Evolutionary conservation across 2,888 invertebrate species (phyloP), one percentile per base, ranked within the genome.

Genomic region (Drosophila crucigera): DNA sequence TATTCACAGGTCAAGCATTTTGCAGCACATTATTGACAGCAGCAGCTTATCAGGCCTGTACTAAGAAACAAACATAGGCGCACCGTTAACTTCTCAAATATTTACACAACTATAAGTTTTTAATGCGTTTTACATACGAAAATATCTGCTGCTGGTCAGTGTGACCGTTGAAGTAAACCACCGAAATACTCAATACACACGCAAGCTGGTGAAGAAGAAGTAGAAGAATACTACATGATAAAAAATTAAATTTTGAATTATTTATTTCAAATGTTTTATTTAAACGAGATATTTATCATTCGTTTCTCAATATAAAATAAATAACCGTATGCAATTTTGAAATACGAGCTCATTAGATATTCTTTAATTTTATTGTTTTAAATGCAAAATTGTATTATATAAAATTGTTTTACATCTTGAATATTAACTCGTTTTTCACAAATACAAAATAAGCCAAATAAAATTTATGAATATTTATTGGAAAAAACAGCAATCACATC

Each of bases 101-200:
- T 80, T 75, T 80, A 78, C 75, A 78, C 81, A 80, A 66, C 64
- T 69, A 54, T 62, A 61, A 62, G 69, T 60, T 76, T 82, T 82
- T 85, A 80, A 83, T 85, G 85, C 85, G 85, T 85, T 85, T 85
- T 84, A 87, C 73, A 68, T 80, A 76, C 71, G 76, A 83, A 83
- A 79, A 79, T 79, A 79, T 79, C 56, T 79, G 78, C 80, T 79
- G 76, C 60, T 79, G 68, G 62, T 55, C 67, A 61, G 66, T 76
- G 72, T 78, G 78, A 79, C 78, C 78, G 68, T n/a, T 63, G 30
- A 16, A 28, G n/a, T 10, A 9, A 33, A 68, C 28, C 22, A 50
- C 31, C 43, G 25, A 59, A 78, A 75, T 71, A 37, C 71, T 47
- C 16, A 4, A 47, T 25, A 22, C 16, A 11, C 11, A 6, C 14